A percentile compares a stretch with the other conserved stretches of the same genome.
phyloP scores from a whole-genome alignment of 2,888 invertebrate species.

The Norana najaformis region DNA sequence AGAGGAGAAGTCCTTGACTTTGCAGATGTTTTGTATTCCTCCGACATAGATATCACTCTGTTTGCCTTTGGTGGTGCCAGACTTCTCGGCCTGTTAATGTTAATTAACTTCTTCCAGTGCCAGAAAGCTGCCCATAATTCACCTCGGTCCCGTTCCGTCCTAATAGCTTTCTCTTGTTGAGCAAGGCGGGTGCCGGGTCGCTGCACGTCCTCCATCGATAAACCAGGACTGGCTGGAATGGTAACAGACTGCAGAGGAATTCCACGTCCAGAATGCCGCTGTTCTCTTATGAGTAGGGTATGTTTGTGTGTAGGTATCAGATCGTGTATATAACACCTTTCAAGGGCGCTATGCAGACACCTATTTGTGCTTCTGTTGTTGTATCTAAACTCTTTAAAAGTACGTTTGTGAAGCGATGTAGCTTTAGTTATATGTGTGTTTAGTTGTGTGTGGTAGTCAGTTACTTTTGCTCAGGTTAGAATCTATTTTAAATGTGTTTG shows the following conservation, averaged over 20 bases:
- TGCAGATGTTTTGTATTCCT: background rate
- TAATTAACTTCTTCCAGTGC: background rate
- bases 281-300: background rate
- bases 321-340: background rate
- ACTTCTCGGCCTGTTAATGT: background rate
- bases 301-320: background rate
- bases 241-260: background rate
- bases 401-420: too few relatives aligned
- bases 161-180: background rate
- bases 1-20: background rate
- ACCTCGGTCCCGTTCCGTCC: background rate
- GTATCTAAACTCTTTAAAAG: too few relatives aligned
- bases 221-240: background rate
- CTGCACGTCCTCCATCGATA: background rate
- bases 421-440: too few relatives aligned
- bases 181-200: background rate
- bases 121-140: background rate
- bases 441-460: too few relatives aligned
- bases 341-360: too few relatives aligned
- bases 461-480: too few relatives aligned
- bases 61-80: background rate
- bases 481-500: too few relatives aligned
- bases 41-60: background rate
- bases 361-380: too few relatives aligned
- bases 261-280: background rate